Evolutionary conservation across 1,140 invertebrate species (phyloP), one percentile per base, ranked within the genome.

Genomic region (Tetraneura akinire): DNA sequence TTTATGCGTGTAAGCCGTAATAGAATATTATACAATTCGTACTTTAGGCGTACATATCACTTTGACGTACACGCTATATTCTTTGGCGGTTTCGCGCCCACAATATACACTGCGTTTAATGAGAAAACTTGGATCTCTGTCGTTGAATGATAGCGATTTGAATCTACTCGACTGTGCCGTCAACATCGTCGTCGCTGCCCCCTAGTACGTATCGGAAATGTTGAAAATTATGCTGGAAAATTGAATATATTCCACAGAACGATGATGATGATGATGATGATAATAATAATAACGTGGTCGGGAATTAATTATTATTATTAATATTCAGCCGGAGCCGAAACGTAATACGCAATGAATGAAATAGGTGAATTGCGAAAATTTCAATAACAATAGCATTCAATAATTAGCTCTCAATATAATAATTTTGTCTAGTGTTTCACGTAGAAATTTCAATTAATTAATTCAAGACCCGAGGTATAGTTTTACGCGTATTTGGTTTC

Each of bases 271-370:
- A n/a, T n/a, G n/a, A n/a, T n/a, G n/a, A n/a, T n/a, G n/a, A n/a
- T 66, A 4, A 11, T 66, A 9, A 18, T n/a, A 18, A 66, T 26
- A 37, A 26, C 29, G 29, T 64, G 21, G 32, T 42, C 4, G n/a
- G 11, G 64, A 66, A 66, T 66, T 66, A 66, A 66, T 66, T 66
- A 66, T 66, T 66, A 66, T 66, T 66, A 66, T 66, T 66, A n/a
- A n/a, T n/a, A 66, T 66, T 66, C 64, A 13, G 45, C 37, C 13
- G 32, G 64, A 32, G 37, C 64, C n/a, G 11, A 42, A 29, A 14
- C 32, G n/a, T 66, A 42, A 45, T 66, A n/a, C 21, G 21, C 37
- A 45, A 42, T 66, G 32, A 37, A 5, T 60, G 13, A 21, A 10
- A 42, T 10, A 21, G 64, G n/a, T 4, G 21, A 66, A 32, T 66